Percentiles rank a stretch among this genome's conserved stretches.
These are phyloP conservation scores for Agonopterix subpropinquella DNA, from an alignment of 2,888 invertebrate species.

Conservation along the genomic window DNA sequence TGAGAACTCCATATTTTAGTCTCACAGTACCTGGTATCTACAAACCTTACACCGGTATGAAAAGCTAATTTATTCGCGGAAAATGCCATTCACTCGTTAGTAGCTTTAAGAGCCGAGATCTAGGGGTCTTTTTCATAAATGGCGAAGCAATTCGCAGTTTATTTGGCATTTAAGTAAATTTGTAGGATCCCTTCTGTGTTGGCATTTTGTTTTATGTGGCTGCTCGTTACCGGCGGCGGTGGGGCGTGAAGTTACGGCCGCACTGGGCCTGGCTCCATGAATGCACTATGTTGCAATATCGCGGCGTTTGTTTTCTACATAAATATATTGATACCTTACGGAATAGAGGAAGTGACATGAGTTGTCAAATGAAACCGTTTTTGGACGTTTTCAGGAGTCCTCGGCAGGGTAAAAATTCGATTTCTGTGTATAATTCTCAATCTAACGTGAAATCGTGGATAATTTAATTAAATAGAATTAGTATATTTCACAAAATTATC, in stretches of 20 bases:
- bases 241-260: conserved; percentile 73
- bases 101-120: conserved; percentile 26
- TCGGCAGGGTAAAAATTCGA: too few species aligned
- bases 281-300: conserved; percentile 22
- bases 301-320: conserved; percentile 3
- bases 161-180: conserved; percentile 73
- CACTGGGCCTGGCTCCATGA: conserved; percentile 38
- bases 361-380: too few species aligned
- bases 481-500: too few species aligned
- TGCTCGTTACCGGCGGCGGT: conserved; percentile 70
- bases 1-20: background rate
- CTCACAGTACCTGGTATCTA: background rate
- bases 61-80: background rate
- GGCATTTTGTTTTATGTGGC: conserved; percentile 74
- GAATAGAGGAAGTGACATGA: too few species aligned
- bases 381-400: too few species aligned
- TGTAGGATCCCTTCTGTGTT: conserved; percentile 64
- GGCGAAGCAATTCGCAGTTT: conserved; percentile 70
- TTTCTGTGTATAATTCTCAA: too few species aligned
- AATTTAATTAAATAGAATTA: too few species aligned
- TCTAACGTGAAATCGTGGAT: too few species aligned
- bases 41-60: background rate
- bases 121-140: conserved; percentile 53
- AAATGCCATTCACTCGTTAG: conserved; percentile 12
- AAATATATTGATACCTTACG: too few species aligned